Percentiles rank a stretch among this genome's conserved stretches.
phyloP scores from a whole-genome alignment of 2,888 invertebrate species.

The Brachycybe producta region DNA sequence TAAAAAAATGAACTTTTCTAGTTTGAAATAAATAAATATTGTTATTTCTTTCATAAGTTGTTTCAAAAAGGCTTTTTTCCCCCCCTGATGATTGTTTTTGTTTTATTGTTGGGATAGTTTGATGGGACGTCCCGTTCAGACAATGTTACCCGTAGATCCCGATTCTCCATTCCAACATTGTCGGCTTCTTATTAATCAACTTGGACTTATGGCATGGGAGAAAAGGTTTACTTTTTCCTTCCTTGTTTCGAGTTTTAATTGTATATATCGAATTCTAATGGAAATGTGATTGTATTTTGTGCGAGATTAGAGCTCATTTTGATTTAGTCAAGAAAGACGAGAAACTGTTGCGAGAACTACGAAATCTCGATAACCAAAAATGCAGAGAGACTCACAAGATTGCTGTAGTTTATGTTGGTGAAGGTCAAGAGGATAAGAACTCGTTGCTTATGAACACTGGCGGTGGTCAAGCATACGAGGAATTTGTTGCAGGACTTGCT shows the following conservation, averaged over 20 bases:
- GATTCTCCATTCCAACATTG: constrained; percentile 65
- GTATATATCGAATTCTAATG: no score
- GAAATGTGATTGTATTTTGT: constrained; percentile 1
- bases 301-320: constrained; percentile 48
- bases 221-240: constrained; percentile 42
- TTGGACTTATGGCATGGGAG: constrained; percentile 83
- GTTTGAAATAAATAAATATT: background rate
- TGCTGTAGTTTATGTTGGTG: constrained; percentile 95
- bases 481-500: constrained; percentile 43
- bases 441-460: constrained; percentile 81
- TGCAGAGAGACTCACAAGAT: constrained; percentile 91
- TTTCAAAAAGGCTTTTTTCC: no score
- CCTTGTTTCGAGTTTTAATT: no score
- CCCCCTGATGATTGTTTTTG: no score
- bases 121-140: constrained; percentile 40
- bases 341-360: constrained; percentile 71
- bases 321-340: constrained; percentile 79
- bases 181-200: constrained; percentile 75
- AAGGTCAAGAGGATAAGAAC: constrained; percentile 91
- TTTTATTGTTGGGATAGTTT: no score
- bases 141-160: constrained; percentile 41
- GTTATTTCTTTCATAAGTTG: no score
- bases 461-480: constrained; percentile 87
- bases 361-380: constrained; percentile 84
- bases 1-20: background rate